Base-by-base conservation (phyloP, 2,888 invertebrate species). In the Hetaerina titia region DNA sequence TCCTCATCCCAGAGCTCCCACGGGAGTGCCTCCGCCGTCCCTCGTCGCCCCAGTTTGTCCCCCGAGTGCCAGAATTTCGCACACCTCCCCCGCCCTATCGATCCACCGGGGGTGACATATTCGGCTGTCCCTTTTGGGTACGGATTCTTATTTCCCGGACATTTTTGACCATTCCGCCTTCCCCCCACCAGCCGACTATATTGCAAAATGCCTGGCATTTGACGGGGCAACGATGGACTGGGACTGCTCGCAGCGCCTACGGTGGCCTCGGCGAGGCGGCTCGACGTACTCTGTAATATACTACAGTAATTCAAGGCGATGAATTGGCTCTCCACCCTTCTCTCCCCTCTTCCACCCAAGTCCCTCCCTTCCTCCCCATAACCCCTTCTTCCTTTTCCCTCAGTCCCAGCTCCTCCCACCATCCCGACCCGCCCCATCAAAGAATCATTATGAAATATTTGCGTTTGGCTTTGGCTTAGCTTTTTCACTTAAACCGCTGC, bases 141-240 rank as follows among this genome's bases (percentile, higher is more conserved):
- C 11, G 56, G 22, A 88, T 45, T 56, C 8, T 56, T 22, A 56
- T 56, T 19, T 88, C 13, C 45, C 45, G 8, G 6, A 87, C 87
- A 0, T 11, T 88, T 88, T 56, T 88, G 17, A 22, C 69, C 22
- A 45, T 4, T 45, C 45, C 45, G 45, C 45, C 4, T 45, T 4
- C 45, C 45, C 45, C 4, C 45, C n/a, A n/a, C 45, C 45, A 56
- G 56, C 31, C 45, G 45, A 88, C 88, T 45, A 31, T 88, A 88
- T 88, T 88, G 45, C 13, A 88, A 88, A 88, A 88, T 88, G 88
- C 88, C 88, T 45, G 88, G 88, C 17, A 88, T 88, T 88, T 45
- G 88, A 45, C 13, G 6, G 45, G 11, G 88, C 19, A 88, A 88
- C 56, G 45, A 87, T 22, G 69, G 69, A 9, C 69, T 22, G 69